Evolutionary conservation across 2,888 invertebrate genomes (phyloP), one percentile per base, ranked within the genome.

Genomic region (Pseudanteris insignis): DNA sequence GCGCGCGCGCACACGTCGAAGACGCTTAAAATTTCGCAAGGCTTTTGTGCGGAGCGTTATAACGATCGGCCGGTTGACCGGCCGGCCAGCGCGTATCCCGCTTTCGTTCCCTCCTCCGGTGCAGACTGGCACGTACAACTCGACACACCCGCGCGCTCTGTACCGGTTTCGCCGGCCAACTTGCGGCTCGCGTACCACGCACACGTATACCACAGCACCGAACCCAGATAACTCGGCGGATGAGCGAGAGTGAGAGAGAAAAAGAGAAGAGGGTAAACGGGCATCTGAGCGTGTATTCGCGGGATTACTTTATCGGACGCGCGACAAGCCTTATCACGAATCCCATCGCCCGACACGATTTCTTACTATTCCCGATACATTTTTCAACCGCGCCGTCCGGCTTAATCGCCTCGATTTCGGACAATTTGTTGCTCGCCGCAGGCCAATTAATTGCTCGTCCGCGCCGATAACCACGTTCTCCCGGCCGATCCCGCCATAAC

Each of bases 281-380:
- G n/a, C n/a, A n/a, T n/a, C n/a, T n/a, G 21, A 4, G 34, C 33
- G 13, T 53, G 38, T 11, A 13, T 40, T 28, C 25, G 25, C 14
- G 32, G 30, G 36, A 43, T 36, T 37, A 14, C 24, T 40, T 55
- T 46, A 40, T 55, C 46, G 46, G 4, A 18, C 36, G 24, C 26
- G 28, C 30, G 44, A 53, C 32, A 37, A 28, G 15, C 24, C 38
- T 54, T 54, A 54, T 46, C 46, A 15, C 18, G n/a, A 4, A 12
- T 10, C 37, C 14, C 37, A 53, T 53, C 53, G 14, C 36, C 43
- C 29, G 53, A 51, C 44, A 44, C 37, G 53, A 44, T 53, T 53
- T 53, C 53, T 53, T 37, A 53, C 53, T 53, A 53, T 37, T 44
- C 37, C 32, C 6, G 53, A 44, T 44, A 37, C 29, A 37, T 44